Percentiles rank a stretch among this genome's conserved stretches.
Evolutionary conservation across 2,888 invertebrate genomes (phyloP).

Genomic region (Perdita meconis): DNA sequence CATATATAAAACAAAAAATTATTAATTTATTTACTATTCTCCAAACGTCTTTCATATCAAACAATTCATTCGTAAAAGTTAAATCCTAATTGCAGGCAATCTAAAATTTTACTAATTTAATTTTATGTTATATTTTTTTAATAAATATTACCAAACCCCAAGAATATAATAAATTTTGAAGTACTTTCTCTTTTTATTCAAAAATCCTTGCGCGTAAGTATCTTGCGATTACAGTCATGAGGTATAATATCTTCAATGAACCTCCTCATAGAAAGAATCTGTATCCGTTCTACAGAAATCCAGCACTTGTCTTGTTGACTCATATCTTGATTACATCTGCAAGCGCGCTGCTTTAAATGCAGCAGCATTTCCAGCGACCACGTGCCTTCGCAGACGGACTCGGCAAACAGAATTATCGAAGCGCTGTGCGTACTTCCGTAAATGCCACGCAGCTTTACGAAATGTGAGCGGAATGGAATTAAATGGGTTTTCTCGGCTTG

Average conservation of each 20-base stretch:
- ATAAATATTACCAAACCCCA: too few relatives aligned
- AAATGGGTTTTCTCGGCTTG: slow-evolving; percentile 54
- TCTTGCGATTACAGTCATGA: background rate
- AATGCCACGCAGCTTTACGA: slow-evolving; percentile 60
- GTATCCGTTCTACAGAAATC: background rate
- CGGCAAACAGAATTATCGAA: slow-evolving; percentile 66
- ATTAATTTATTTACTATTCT: too few relatives aligned
- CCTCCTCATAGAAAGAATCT: slow-evolving; percentile 2
- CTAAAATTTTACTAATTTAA: too few relatives aligned
- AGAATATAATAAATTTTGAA: too few relatives aligned
- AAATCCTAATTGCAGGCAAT: too few relatives aligned
- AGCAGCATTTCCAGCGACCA: slow-evolving; percentile 54
- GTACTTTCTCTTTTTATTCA: too few relatives aligned
- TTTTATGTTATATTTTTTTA: too few relatives aligned
- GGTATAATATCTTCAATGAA: background rate
- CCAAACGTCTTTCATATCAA: too few relatives aligned
- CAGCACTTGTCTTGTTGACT: slow-evolving; percentile 55
- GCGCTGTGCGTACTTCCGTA: slow-evolving; percentile 59
- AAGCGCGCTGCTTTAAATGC: slow-evolving; percentile 64
- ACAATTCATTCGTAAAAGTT: too few relatives aligned
- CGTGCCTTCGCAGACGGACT: slow-evolving; percentile 47
- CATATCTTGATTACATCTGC: slow-evolving; percentile 55
- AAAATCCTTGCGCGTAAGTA: too few relatives aligned
- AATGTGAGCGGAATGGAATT: slow-evolving; percentile 66
- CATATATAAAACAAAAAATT: too few relatives aligned